Percentiles rank a stretch among this genome's conserved stretches.
phyloP scores from a whole-genome alignment of 2,113 vertebrate genomes.

The Epinephelus fuscoguttatus region DNA sequence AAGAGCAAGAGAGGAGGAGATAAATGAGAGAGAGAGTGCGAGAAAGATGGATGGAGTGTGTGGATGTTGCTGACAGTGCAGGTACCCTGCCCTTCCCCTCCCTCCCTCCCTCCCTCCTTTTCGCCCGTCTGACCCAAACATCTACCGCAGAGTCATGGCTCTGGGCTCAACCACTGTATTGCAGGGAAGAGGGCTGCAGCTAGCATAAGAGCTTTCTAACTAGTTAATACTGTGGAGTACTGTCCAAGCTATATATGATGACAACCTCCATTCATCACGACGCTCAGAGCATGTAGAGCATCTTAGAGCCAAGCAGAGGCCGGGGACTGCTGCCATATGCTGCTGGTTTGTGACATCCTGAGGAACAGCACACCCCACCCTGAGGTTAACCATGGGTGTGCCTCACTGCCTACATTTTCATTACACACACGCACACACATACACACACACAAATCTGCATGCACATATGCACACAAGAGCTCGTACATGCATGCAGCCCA shows the following conservation, averaged over 20 bases:
- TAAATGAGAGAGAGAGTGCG: slow-evolving; percentile 44
- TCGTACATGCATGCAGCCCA: not conserved
- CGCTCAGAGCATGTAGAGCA: slow-evolving; percentile 36
- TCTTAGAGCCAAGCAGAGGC: slow-evolving; percentile 48
- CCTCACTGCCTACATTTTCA: slow-evolving; percentile 63
- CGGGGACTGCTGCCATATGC: slow-evolving; percentile 66
- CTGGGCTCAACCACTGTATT: slow-evolving; percentile 56
- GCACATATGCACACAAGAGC: slow-evolving; percentile 4
- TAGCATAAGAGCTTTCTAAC: slow-evolving; percentile 18
- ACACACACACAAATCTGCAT: slow-evolving; percentile 4
- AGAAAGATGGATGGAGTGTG: slow-evolving; percentile 74
- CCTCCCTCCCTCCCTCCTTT: slow-evolving; percentile 42
- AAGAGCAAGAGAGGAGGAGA: slow-evolving; percentile 53
- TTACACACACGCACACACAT: slow-evolving; percentile 28
- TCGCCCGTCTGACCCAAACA: slow-evolving; percentile 73
- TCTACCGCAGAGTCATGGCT: slow-evolving; percentile 78
- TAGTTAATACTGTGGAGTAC: slow-evolving; percentile 20
- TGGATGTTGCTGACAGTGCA: slow-evolving; percentile 81
- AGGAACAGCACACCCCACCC: slow-evolving; percentile 68
- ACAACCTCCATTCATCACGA: slow-evolving; percentile 47
- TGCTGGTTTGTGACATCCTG: slow-evolving; percentile 75
- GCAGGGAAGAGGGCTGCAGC: slow-evolving; percentile 46
- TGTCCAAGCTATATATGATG: slow-evolving; percentile 8
- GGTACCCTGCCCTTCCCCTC: slow-evolving; percentile 62
- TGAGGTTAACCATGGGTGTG: slow-evolving; percentile 83